Conservation (phyloP, 1,140 invertebrate species). For the Bilobella aurantiaca region DNA sequence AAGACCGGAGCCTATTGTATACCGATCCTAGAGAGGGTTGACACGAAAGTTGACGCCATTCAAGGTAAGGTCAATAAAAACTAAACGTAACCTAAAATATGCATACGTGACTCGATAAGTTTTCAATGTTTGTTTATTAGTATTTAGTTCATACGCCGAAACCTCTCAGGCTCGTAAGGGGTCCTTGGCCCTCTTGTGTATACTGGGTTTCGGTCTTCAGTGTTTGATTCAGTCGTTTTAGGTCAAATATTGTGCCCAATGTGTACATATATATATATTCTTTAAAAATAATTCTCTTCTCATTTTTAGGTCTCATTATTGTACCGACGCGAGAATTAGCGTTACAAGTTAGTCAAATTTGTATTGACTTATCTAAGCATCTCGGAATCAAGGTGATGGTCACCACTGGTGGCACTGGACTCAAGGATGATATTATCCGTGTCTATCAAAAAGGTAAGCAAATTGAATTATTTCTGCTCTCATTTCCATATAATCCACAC, state of each 20-base stretch:
- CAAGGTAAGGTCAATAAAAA: slow-evolving; percentile 52
- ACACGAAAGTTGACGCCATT: slow-evolving; percentile 76
- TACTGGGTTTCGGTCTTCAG: no score
- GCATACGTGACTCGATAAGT: no score
- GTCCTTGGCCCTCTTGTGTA: no score
- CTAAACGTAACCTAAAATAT: no score
- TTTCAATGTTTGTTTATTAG: no score
- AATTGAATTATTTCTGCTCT: neutral
- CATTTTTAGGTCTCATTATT: slow-evolving; percentile 74
- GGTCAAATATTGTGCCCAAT: neutral
- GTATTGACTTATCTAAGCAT: slow-evolving; percentile 96
- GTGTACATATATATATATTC: neutral
- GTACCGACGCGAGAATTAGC: slow-evolving; percentile 98
- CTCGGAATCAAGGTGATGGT: slow-evolving; percentile 95
- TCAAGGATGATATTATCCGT: slow-evolving; percentile 98
- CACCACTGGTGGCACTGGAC: slow-evolving; percentile 94
- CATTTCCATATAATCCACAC: no score
- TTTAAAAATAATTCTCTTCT: neutral
- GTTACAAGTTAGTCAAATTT: slow-evolving; percentile 98
- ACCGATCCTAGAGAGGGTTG: slow-evolving; percentile 90
- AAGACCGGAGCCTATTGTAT: slow-evolving; percentile 99
- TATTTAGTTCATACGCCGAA: no score
- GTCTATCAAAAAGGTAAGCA: slow-evolving; percentile 84
- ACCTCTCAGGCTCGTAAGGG: no score
- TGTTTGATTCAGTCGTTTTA: no score